Base-by-base conservation (phyloP, 2,113 vertebrate genomes). In the Litocranius walleri region DNA sequence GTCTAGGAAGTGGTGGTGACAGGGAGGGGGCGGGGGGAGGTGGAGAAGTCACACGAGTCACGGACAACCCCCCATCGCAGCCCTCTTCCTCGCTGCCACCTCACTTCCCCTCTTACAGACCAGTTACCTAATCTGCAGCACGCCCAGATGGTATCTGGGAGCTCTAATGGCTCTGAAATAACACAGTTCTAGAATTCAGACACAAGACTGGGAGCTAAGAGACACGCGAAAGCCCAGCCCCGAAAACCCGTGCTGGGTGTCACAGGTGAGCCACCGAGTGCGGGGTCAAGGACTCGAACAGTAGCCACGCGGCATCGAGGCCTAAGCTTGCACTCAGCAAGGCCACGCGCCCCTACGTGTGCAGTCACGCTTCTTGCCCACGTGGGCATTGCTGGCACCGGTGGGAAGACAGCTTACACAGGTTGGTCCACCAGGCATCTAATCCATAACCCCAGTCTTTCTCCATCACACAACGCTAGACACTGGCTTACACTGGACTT, bases 1-100 rank as follows among this genome's bases (percentile, higher is more conserved):
- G 81, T 88, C 90, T 88, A 64, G 90, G 95, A 96, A 97, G 50
- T 16, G 2, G 83, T 33, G 90, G 67, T 97, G 97, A 92, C 82
- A 89, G 21, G 21, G 50, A 16, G 23, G 14, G 14, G 43, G 80
- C 0, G 6, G 36, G 8, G 21, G 21, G 21, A 7, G 84, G 17
- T n/a, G 61, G 91, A 74, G 50, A 36, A 71, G 80, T 50, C 33
- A 88, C 90, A 82, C 29, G 11, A 56, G 91, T 98, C 92, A 45
- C 7, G 25, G 15, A 40, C 61, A 71, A 48, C 61, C 90, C 96
- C 64, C 19, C 3, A 71, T 71, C 64, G 6, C 0, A 1, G 30
- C 81, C 82, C 77, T 89, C 80, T 48, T 57, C 40, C 87, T 74
- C 30, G 57, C 95, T 59, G 56, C 29, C 0, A 0, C 80, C 71